Evolutionary conservation across 2,113 vertebrate species (phyloP).

Genomic region (Bubo blakistoni): DNA sequence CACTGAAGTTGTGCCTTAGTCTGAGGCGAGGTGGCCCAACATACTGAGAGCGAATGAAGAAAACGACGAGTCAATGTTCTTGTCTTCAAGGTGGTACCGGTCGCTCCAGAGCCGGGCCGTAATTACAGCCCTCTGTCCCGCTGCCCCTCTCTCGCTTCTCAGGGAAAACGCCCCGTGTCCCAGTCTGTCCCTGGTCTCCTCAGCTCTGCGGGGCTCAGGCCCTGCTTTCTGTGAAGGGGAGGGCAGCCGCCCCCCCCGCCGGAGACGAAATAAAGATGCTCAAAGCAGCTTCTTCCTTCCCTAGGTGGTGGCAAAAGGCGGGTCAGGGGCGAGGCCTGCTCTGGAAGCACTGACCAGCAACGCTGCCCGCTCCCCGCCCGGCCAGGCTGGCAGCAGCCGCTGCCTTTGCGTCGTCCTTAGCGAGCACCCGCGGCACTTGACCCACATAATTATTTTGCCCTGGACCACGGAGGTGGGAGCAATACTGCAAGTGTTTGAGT

Average conservation of each 20-base stretch:
- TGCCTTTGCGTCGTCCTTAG: neutral
- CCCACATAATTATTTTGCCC: neutral
- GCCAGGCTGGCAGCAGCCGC: neutral
- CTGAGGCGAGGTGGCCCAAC: neutral
- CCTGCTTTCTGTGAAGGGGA: neutral
- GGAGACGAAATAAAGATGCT: neutral
- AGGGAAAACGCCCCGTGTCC: rapidly evolving
- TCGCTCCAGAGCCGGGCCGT: neutral
- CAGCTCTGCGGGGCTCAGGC: neutral
- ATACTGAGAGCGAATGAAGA: neutral
- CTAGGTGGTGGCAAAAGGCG: neutral
- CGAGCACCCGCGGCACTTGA: neutral
- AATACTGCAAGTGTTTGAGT: neutral
- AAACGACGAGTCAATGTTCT: neutral
- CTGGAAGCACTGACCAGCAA: neutral
- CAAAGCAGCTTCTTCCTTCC: neutral
- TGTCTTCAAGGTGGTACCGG: rapidly evolving
- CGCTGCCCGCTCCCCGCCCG: neutral
- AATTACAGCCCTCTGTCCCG: neutral
- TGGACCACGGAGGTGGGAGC: neutral
- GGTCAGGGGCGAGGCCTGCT: neutral
- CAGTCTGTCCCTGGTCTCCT: neutral
- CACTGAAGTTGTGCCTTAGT: neutral
- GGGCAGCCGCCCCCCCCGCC: neutral
- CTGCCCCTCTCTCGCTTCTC: neutral